Conservation (phyloP, 2,888 invertebrate genomes). For the Agrypnus murinus region DNA sequence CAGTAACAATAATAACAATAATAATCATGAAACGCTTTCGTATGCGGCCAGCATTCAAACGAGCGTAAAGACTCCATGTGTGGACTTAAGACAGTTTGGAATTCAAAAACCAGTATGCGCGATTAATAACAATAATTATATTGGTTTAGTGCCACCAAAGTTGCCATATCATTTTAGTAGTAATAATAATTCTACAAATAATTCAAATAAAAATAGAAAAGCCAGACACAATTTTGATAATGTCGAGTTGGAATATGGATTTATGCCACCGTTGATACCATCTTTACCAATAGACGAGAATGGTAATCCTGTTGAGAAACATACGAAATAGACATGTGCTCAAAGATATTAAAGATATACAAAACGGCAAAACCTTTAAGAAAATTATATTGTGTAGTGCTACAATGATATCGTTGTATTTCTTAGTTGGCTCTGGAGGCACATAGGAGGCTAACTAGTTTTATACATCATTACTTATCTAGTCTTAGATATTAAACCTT, state of each 20-base stretch:
- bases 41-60: conserved; percentile 54
- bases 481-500: too few relatives aligned
- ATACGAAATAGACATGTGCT: conserved; percentile 44
- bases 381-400: too few relatives aligned
- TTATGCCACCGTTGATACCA: conserved; percentile 87
- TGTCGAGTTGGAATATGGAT: conserved; percentile 86
- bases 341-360: too few relatives aligned
- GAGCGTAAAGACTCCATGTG: conserved; percentile 13
- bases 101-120: conserved; percentile 36
- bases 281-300: conserved; percentile 87
- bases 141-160: conserved; percentile 47
- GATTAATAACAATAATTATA: conserved; percentile 50
- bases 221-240: conserved; percentile 66
- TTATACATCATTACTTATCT: too few relatives aligned
- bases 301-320: conserved; percentile 76
- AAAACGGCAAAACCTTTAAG: neutral
- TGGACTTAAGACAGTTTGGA: conserved; percentile 29
- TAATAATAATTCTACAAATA: conserved; percentile 34
- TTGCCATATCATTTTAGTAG: conserved; percentile 46
- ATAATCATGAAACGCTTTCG: conserved; percentile 22
- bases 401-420: too few relatives aligned
- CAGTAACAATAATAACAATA: too few relatives aligned
- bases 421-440: too few relatives aligned
- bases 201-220: conserved; percentile 42
- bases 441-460: too few relatives aligned